Conservation (phyloP, 2,888 invertebrate species). For the Cosmia trapezina region DNA sequence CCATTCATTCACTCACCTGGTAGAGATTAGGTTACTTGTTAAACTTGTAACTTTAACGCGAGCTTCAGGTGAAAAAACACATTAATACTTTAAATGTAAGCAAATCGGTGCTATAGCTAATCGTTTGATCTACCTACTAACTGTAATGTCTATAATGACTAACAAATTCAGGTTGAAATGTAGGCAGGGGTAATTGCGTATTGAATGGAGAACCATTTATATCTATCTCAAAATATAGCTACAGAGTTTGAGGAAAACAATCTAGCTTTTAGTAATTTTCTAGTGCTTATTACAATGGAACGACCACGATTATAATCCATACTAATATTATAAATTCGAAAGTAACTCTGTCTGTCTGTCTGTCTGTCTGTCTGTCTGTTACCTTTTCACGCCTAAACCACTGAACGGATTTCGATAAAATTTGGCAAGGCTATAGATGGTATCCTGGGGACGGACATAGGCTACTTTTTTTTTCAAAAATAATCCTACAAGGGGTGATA, state of each 20-base stretch:
- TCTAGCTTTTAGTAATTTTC: slow-evolving; percentile 14
- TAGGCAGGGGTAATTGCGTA: slow-evolving; percentile 18
- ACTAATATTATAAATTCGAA: no score
- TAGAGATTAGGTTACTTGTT: slow-evolving; percentile 16
- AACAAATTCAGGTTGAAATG: slow-evolving; percentile 22
- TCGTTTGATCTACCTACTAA: slow-evolving; percentile 42
- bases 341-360: no score
- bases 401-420: no score
- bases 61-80: slow-evolving; percentile 24
- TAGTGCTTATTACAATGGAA: background rate
- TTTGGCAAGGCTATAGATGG: no score
- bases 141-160: slow-evolving; percentile 46
- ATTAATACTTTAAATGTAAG: slow-evolving; percentile 21
- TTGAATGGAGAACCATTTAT: slow-evolving; percentile 18
- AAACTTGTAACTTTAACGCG: slow-evolving; percentile 24
- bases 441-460: no score
- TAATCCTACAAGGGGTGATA: no score
- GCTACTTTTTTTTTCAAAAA: no score
- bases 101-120: slow-evolving; percentile 53
- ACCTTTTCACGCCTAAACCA: no score
- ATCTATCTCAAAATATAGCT: background rate
- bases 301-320: slow-evolving; percentile 10
- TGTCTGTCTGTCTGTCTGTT: no score
- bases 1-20: slow-evolving; percentile 47
- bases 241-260: slow-evolving; percentile 13